phyloP scores from a whole-genome alignment of 2,797 vertebrate genomes.

The Sebastes oblongus region DNA sequence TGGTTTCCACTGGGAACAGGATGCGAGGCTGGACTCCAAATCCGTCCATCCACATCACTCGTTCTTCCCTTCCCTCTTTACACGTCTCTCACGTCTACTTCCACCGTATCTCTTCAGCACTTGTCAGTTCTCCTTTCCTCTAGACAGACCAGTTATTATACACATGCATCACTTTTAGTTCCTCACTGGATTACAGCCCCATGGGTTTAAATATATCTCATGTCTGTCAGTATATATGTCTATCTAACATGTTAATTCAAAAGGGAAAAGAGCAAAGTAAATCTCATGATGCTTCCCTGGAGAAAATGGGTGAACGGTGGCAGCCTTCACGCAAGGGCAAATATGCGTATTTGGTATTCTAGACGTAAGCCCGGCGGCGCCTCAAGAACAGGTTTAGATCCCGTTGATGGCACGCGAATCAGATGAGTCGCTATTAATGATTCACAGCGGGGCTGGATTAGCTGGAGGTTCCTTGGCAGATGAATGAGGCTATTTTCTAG shows the following conservation, averaged over 20 bases:
- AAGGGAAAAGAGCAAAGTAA: not conserved
- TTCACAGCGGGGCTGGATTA: constrained; percentile 53
- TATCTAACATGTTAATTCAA: not conserved
- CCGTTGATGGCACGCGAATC: constrained; percentile 24
- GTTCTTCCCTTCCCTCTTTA: not conserved
- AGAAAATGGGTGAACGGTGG: not conserved
- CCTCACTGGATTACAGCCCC: not conserved
- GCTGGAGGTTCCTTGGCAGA: constrained; percentile 61
- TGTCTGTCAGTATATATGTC: not conserved
- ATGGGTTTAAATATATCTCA: not conserved
- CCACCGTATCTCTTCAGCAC: not conserved
- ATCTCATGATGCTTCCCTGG: constrained; percentile 1
- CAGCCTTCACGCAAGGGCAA: constrained; percentile 9
- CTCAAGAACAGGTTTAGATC: constrained; percentile 30
- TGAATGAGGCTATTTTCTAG: constrained; percentile 66
- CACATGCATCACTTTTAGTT: not conserved
- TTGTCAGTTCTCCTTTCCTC: not conserved
- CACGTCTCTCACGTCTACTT: not conserved
- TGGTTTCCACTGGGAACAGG: constrained; percentile 61
- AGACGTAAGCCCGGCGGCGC: not conserved
- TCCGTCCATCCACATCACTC: constrained; percentile 49
- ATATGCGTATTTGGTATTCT: constrained; percentile 8
- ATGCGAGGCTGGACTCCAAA: constrained; percentile 44
- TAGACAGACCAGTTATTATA: not conserved
- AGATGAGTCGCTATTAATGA: constrained; percentile 56